Percentiles rank a stretch among this genome's conserved stretches.
Conservation (phyloP, 2,888 invertebrate species). For the Helobdella robusta region DNA sequence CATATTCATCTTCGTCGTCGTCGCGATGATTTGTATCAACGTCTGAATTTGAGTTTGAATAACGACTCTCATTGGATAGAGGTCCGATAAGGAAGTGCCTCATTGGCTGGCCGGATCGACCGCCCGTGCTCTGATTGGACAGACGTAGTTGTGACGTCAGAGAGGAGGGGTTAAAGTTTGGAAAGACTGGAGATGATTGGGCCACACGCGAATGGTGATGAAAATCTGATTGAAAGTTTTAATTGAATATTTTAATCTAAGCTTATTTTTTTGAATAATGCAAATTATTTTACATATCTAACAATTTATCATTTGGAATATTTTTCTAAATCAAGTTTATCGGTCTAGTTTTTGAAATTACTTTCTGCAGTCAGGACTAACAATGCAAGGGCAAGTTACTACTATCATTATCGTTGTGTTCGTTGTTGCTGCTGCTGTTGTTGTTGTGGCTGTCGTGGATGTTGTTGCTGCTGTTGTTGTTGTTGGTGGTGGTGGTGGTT, state of each 20-base stretch:
- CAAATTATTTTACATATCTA: neutral
- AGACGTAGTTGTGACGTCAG: neutral
- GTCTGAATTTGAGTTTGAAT: too few species aligned
- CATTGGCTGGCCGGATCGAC: too few species aligned
- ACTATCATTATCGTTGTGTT: neutral
- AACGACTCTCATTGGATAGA: too few species aligned
- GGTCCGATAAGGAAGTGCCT: too few species aligned
- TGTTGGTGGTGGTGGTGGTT: too few species aligned
- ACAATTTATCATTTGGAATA: neutral
- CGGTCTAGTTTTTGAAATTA: too few species aligned
- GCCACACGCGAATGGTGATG: constrained; percentile 5
- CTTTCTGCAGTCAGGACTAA: too few species aligned
- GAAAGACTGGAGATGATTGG: constrained; percentile 23
- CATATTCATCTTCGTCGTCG: too few species aligned
- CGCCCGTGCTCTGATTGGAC: too few species aligned
- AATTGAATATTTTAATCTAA: neutral
- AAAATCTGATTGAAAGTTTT: constrained; percentile 1
- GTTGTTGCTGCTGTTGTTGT: neutral
- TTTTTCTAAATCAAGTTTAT: too few species aligned
- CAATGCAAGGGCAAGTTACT: too few species aligned
- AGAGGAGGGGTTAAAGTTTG: neutral
- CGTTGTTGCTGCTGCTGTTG: neutral
- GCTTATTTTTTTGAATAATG: neutral
- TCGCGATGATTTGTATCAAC: too few species aligned
- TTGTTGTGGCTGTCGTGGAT: neutral